phyloP scores from a whole-genome alignment of 2,797 vertebrate genomes.

The Amniataba percoides region DNA sequence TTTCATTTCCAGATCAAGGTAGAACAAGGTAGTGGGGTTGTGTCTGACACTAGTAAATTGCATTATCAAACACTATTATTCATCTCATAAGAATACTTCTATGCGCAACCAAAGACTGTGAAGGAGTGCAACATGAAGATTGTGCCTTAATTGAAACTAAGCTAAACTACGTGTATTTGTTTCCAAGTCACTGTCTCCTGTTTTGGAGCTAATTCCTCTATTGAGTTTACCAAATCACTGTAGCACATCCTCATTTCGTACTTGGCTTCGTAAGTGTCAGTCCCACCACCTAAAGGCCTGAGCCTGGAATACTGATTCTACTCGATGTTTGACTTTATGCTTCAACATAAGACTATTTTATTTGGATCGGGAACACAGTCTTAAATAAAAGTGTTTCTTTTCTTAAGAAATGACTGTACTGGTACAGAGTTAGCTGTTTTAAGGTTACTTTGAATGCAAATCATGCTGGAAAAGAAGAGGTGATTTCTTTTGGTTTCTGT shows the following conservation, averaged over 20 bases:
- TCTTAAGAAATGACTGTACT: constrained; percentile 40
- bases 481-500: constrained; percentile 25
- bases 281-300: background rate
- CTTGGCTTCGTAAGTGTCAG: background rate
- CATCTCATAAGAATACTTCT: constrained; percentile 36
- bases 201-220: constrained; percentile 24
- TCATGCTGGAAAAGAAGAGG: constrained; percentile 68
- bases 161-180: constrained; percentile 2
- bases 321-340: constrained; percentile 9
- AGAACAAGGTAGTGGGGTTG: constrained; percentile 12
- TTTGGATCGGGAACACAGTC: constrained; percentile 40
- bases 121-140: constrained; percentile 1
- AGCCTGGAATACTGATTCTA: background rate
- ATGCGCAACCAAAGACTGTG: constrained; percentile 41
- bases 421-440: constrained; percentile 21
- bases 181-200: constrained; percentile 1
- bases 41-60: constrained; percentile 59
- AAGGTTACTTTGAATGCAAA: constrained; percentile 53
- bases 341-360: constrained; percentile 25
- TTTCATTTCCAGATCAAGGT: constrained; percentile 58
- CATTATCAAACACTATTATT: constrained; percentile 65
- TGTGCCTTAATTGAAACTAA: constrained; percentile 28
- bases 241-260: constrained; percentile 4
- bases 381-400: constrained; percentile 45
- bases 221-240: constrained; percentile 24